A percentile compares a stretch with the other conserved stretches of the same genome.
phyloP scores from a whole-genome alignment of 2,113 vertebrate species.

The Gracilinanus agilis region DNA sequence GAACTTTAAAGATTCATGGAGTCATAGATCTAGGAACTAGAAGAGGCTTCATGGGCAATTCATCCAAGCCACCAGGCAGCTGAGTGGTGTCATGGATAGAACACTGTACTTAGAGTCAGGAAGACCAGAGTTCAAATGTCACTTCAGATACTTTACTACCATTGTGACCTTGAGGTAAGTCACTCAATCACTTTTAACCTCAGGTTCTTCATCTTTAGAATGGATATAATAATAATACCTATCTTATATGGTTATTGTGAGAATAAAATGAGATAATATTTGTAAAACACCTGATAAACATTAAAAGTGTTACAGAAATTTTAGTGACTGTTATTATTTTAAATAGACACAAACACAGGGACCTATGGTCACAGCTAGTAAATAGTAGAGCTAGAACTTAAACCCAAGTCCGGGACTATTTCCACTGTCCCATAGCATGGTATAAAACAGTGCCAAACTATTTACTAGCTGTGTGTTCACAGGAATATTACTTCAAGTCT shows the following conservation, averaged over 20 bases:
- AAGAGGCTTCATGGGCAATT: background rate
- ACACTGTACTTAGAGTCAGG: background rate
- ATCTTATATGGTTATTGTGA: background rate
- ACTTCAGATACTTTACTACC: background rate
- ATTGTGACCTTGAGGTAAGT: background rate
- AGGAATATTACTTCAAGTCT: background rate
- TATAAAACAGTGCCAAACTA: background rate
- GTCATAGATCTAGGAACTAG: background rate
- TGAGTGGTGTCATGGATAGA: background rate
- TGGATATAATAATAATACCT: background rate
- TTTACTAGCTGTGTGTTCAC: background rate
- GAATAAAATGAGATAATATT: background rate
- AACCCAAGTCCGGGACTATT: background rate
- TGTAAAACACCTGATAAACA: background rate
- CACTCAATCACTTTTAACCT: background rate
- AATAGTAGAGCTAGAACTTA: background rate
- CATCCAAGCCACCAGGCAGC: background rate
- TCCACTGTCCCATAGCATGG: background rate
- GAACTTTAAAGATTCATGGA: background rate
- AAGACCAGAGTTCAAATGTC: background rate
- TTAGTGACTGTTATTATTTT: background rate
- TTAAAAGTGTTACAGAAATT: background rate
- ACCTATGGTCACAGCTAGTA: background rate
- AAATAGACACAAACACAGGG: background rate
- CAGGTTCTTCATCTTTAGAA: background rate